Base-by-base conservation (phyloP, 2,888 invertebrate genomes). In the Plusia festucae region DNA sequence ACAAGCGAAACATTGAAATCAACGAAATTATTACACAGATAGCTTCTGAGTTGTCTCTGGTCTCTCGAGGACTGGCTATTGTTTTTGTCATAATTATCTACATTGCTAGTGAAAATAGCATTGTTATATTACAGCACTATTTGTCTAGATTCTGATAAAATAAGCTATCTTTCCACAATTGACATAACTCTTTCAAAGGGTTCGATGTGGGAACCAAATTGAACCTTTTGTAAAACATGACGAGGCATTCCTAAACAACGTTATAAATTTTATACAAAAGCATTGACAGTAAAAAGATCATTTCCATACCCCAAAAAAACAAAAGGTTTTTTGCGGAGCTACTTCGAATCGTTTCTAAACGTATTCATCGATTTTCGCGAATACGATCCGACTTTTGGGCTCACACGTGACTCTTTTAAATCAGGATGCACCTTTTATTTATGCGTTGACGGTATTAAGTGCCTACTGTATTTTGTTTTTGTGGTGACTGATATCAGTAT, bases 1-100 rank as follows among this genome's bases (percentile, higher is more conserved):
- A 81, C 77, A 78, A 76, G 82, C 82, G 84, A 82, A 74, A 81
- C 79, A 81, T 82, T 82, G 69, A 80, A 84, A 82, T 82, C 80
- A 74, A 70, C 68, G 60, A 78, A 78, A 79, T 79, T 68, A 73
- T 71, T 72, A 73, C 52, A 67, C 53, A 68, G 70, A 70, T 73
- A 68, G 60, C 70, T 62, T 64, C 62, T 58, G 62, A 68, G 53
- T 67, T 73, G 64, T 71, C 68, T 60, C 16, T 64, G 60, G 59
- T 69, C 57, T 34, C 65, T 22, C 56, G 60, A 59, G 63, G 61
- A 76, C 52, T 68, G 72, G 51, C 67, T n/a, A n/a, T n/a, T 67
- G 73, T 74, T 65, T 57, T 70, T 57, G 62, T 65, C 70, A 52
- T 75, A 57, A 46, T n/a, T 18, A 30, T 40, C 24, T 68, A 13